Evolutionary conservation across 2,113 vertebrate genomes (phyloP), one percentile per base, ranked within the genome.

Genomic region (Hippolais icterina): DNA sequence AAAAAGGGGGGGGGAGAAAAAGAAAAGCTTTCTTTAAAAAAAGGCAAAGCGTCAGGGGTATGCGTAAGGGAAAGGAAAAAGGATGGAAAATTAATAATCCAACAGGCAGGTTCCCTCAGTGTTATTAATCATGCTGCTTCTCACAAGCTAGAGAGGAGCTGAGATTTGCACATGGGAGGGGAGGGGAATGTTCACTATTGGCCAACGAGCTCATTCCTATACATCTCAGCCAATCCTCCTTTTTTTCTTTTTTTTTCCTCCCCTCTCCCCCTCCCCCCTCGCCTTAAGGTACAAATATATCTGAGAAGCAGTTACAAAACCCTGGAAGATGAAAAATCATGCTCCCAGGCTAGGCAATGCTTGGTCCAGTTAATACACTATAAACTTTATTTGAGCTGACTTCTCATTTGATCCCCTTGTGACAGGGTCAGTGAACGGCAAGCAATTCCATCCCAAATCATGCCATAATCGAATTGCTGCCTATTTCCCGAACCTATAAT

Each of bases 301-400:
- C 98, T 91, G 96, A 94, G 96, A 97, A 98, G 97, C 98, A 96
- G 97, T 97, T 98, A 97, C 96, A 97, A 97, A 98, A 97, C 97
- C 96, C 96, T 96, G 97, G 90, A 97, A 98, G 97, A 98, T 97
- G 98, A 98, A 97, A 97, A 98, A 98, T 88, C 94, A 29, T 81
- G 96, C 97, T 98, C 96, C 90, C 96, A 96, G 98, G 97, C 93
- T 95, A 98, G 96, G 97, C 93, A 91, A 95, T 89, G 97, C 97
- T 98, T 96, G 80, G 97, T 97, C 98, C 97, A 81, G 97, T 98
- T 98, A 98, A 98, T 98, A 98, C 98, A 98, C 98, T 98, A 97
- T 98, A 98, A 99, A 99, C 98, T 99, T 99, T 98, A 99, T 99
- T 98, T 97, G 98, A 98, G 98, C 98, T 98, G 98, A 99, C 98